Evolutionary conservation across 2,113 vertebrate genomes (phyloP), one percentile per base, ranked within the genome.

Genomic region (Mastomys coucha): DNA sequence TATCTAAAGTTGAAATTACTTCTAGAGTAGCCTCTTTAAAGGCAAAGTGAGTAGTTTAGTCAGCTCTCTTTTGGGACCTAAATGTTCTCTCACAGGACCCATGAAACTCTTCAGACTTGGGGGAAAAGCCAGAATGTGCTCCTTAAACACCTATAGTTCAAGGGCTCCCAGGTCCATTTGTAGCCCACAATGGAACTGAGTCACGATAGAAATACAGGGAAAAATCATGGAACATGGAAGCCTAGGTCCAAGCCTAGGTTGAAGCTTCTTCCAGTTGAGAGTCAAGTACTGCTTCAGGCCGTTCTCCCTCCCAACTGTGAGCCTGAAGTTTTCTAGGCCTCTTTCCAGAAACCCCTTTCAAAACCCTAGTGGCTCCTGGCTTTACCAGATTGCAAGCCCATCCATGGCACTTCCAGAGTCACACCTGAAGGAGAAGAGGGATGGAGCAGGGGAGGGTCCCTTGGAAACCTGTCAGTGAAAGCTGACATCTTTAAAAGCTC

Each of bases 21-120:
- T 91, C 39, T 53, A 93, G 13, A 77, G 95, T 60, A 77, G 39
- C 91, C 65, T 92, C 76, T 93, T 96, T 67, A 93, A 92, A 91
- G 58, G 45, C 69, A 87, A 51, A 58, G 49, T 2, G 28, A 63
- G 45, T 42, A 51, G 36, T 72, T 70, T 73, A 24, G 60, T 93
- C 28, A 20, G 56, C 92, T 24, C 63, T 73, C 49, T 72, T 88
- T 88, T 88, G 88, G 12, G 58, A n/a, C 10, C 22, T 0, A 22
- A 51, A 31, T 70, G 81, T 72, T 85, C 6, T 53, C 49, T 45
- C 42, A 42, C 2, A 65, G 42, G 75, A 51, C 75, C 45, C n/a
- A 33, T 14, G 17, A 72, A 86, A 45, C 51, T 78, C 67, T 63
- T 17, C 76, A 51, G 72, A 69, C n/a, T 65, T 69, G 76, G 39